Percentiles rank a stretch among this genome's conserved stretches.
Conservation (phyloP, 2,113 vertebrate genomes). For the Martes martes region DNA sequence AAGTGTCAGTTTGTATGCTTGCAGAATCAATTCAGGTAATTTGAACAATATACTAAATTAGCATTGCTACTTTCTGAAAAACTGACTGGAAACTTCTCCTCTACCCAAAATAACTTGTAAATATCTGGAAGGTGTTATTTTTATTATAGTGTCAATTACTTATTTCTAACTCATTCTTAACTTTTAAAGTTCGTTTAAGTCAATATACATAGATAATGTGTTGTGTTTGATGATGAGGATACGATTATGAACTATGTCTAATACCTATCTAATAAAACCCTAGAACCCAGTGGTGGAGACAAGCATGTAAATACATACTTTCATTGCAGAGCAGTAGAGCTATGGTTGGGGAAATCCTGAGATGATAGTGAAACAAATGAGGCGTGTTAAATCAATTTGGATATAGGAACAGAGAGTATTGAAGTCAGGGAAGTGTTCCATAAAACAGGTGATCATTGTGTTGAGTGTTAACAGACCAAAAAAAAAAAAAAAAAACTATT, state of each 20-base stretch:
- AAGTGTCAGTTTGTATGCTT: not conserved
- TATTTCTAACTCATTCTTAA: not conserved
- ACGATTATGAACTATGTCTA: not conserved
- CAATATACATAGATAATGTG: not conserved
- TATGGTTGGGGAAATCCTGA: not conserved
- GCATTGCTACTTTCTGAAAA: not conserved
- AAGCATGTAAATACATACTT: not conserved
- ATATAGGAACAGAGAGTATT: not conserved
- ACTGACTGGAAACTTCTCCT: not conserved
- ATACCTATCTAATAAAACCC: not conserved
- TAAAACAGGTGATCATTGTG: not conserved
- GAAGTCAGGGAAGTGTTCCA: not conserved
- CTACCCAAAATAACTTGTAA: constrained; percentile 37
- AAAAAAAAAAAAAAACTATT: not conserved
- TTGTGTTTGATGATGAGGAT: not conserved
- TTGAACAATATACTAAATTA: not conserved
- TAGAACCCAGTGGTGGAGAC: not conserved
- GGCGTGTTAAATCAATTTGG: not conserved
- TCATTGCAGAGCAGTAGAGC: not conserved
- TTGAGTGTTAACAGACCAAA: not conserved
- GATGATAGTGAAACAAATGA: not conserved
- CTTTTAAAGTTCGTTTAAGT: not conserved
- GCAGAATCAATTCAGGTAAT: not conserved
- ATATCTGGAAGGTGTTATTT: constrained; percentile 1
- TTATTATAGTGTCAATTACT: not conserved